phyloP scores from a whole-genome alignment of 2,797 vertebrate species.

The Ambastaia sidthimunki region DNA sequence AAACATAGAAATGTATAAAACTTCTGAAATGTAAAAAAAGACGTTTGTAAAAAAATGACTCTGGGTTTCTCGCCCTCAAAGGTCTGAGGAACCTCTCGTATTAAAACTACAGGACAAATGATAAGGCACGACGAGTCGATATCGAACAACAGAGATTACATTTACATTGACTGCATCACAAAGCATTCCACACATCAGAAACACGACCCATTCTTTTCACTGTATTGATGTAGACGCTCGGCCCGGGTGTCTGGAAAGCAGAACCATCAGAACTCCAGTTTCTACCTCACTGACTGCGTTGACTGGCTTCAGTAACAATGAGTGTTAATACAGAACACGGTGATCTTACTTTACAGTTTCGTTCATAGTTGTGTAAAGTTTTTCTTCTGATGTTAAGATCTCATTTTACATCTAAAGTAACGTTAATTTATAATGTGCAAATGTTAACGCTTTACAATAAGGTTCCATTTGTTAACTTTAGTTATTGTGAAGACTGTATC shows the following conservation, averaged over 20 bases:
- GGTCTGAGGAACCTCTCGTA: conserved; percentile 53
- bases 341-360: no score
- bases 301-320: no score
- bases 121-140: conserved; percentile 82
- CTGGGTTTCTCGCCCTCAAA: conserved; percentile 10
- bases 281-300: no score
- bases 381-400: background rate
- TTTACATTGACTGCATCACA: conserved; percentile 49
- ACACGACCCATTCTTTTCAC: background rate
- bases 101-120: conserved; percentile 72
- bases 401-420: background rate
- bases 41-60: conserved; percentile 55
- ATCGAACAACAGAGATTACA: conserved; percentile 70
- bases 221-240: background rate
- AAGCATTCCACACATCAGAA: conserved; percentile 46
- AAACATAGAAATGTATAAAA: conserved; percentile 63
- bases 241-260: background rate
- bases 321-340: no score
- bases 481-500: no score
- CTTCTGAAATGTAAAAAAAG: conserved; percentile 59
- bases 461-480: no score
- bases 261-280: no score
- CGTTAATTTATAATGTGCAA: no score
- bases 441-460: no score
- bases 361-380: background rate